Base-by-base conservation (phyloP, 2,113 vertebrate genomes). In the Barbus barbus region DNA sequence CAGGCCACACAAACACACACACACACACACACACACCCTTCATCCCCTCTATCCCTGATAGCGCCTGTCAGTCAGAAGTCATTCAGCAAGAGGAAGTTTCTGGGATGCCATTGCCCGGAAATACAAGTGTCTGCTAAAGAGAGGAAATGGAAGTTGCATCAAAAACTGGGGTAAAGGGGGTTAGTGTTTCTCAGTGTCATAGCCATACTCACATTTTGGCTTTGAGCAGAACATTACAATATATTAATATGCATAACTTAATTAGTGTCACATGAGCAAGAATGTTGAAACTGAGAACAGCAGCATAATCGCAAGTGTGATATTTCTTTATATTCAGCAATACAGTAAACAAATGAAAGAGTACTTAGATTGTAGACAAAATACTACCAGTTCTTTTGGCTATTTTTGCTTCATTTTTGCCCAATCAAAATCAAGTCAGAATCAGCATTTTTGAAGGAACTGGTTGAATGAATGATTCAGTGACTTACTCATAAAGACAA, bases 1-100 rank as follows among this genome's bases (percentile, higher is more conserved):
- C 44, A 80, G 48, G 51, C 61, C 61, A 78, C 75, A 84, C 83
- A 84, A 20, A 38, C 44, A n/a, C n/a, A n/a, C n/a, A n/a, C n/a
- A 38, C 56, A 36, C 33, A 36, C 5, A 76, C 5, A 84, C 76
- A 84, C 83, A 84, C 38, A 41, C 46, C 9, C 38, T 63, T 63
- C 60, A 80, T 63, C n/a, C 69, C 38, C n/a, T 12, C 69, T 24
- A 73, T 78, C 51, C 53, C 75, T 60, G 51, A 60, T 78, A 58
- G 53, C 33, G 7, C 20, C 53, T 78, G 75, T 60, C 51, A 14
- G 75, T 78, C 53, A 78, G 33, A 56, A 58, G 75, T 24, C 36
- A 22, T 60, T 78, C 51, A 78, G 53, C 31, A 8, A 58, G 51
- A 78, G 51, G 51, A 78, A 78, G 51, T 78, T 76, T 18, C 14